Evolutionary conservation across 2,888 invertebrate species (phyloP), one percentile per base, ranked within the genome.

Genomic region (Erynnis tages): DNA sequence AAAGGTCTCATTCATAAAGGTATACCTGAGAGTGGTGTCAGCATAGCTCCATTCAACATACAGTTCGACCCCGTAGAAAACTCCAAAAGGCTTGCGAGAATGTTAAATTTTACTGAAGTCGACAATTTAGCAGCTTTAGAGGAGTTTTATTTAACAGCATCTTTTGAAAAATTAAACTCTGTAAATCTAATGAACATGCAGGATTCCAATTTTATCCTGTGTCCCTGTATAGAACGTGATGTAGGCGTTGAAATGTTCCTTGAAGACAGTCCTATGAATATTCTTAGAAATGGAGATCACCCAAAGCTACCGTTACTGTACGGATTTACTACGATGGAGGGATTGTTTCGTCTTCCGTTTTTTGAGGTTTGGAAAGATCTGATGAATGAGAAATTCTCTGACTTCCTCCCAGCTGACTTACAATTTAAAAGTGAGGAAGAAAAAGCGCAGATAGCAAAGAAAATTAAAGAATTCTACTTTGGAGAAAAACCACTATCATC

Each of bases 381-480:
- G 43, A 78, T 81, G 76, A 74, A 74, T 60, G 54, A 67, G 13
- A 71, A 69, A 0, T 80, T 79, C 63, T 66, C 75, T 0, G 69
- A 78, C n/a, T 79, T 75, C 43, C 32, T 81, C 13, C 76, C 80
- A 1, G 59, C 54, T 8, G 73, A 80, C 35, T 55, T 82, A 4
- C 47, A 65, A 25, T 57, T 54, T 17, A 23, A 40, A 14, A 47
- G 13, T 25, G 6, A 27, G 1, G 46, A 61, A 29, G 58, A 73
- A 37, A 73, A 55, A 37, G 53, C 66, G 23, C 25, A 25, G 25
- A 7, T 25, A 7, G 25, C 25, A 7, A 4, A 6, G 25, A 7
- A 25, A 25, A 25, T 7, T 7, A 25, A 25, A 25, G 8, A 25
- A 2, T 25, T 25, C 25, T 25, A 25, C 8, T 25, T 25, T 7